Evolutionary conservation across 2,797 vertebrate species (phyloP), one percentile per base, ranked within the genome.

Genomic region (Rhincodon typus): DNA sequence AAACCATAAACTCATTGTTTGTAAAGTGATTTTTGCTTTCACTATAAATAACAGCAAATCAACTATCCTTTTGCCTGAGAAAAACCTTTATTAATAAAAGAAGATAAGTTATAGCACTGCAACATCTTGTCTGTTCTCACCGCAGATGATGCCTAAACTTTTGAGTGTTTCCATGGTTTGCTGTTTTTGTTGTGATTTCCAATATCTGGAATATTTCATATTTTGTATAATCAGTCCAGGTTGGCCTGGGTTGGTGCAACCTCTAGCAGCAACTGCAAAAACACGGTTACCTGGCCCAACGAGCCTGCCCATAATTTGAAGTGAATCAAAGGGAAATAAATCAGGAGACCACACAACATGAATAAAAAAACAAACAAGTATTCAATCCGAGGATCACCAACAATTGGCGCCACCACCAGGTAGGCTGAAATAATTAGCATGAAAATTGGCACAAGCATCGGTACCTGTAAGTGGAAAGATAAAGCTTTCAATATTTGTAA

Each of bases 241-340:
- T 98, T 98, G 97, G 97, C 98, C 7, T 97, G 97, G 86, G 97
- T 97, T 0, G 98, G 98, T 82, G 98, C 98, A 13, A 99, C 98
- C 97, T 99, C 98, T 27, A 99, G 97, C 95, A 99, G 97, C 91
- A 99, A 96, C 97, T 99, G 98, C 95, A 99, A 97, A 95, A 98
- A 97, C 53, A 98, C 96, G 3, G 98, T 99, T 82, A 98, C 21
- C 94, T 95, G 98, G 96, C 96, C 96, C 96, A 99, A 96, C 95
- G 97, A 96, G 74, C 66, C 96, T 23, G 98, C 98, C 96, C 98
- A 98, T 46, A 97, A 96, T 96, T 97, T 98, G 96, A 97, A 99
- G 96, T 93, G 97, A 96, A 99, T 97, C 95, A 99, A 97, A 1
- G 98, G 98, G 23, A 99, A 96, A 94, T 99, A 99, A 95, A 99